Evolutionary conservation across 2,113 vertebrate species (phyloP), one percentile per base, ranked within the genome.

Genomic region (Mohoua ochrocephala): DNA sequence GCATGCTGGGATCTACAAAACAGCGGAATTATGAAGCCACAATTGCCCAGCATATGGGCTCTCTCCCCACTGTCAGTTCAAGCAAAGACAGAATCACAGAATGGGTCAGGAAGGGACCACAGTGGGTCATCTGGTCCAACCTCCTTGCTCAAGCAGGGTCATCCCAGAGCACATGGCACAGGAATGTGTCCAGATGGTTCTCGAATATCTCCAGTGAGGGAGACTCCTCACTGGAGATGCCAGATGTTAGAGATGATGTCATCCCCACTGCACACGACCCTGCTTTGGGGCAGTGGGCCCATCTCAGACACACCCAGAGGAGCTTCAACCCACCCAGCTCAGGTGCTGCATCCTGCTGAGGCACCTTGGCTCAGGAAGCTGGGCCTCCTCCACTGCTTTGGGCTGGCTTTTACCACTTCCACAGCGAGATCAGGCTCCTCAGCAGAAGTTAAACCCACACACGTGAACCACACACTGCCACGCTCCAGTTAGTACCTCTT

Each of bases 391-490:
- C 20, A 0, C 45, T 45, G 24, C 50, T 65, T 84, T 63, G 60
- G 61, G 47, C 16, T 45, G 71, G 0, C 1, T 63, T 61, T 91
- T 47, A 49, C 14, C 26, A 6, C 56, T 54, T 45, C 31, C 33
- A 13, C 31, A 57, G 45, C 2, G 2, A 7, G 2, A 22, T n/a
- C 22, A 21, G 37, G 33, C 39, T 61, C 31, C 28, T 57, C 39
- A 59, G 52, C 42, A 15, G 19, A 30, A 26, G 42, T 16, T 50
- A 23, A 69, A 53, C 5, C 31, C 30, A 6, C 15, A 15, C 8
- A 4, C 1, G 9, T 12, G 44, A 56, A 2, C 10, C 1, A 1
- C 1, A 1, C 7, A 6, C 22, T 42, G 37, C 27, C 4, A 1
- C 1, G 4, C 23, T 18, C 37, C 65, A 11, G 22, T 27, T 10